phyloP scores from a whole-genome alignment of 1,140 invertebrate genomes.

The Penaeus vannamei region DNA sequence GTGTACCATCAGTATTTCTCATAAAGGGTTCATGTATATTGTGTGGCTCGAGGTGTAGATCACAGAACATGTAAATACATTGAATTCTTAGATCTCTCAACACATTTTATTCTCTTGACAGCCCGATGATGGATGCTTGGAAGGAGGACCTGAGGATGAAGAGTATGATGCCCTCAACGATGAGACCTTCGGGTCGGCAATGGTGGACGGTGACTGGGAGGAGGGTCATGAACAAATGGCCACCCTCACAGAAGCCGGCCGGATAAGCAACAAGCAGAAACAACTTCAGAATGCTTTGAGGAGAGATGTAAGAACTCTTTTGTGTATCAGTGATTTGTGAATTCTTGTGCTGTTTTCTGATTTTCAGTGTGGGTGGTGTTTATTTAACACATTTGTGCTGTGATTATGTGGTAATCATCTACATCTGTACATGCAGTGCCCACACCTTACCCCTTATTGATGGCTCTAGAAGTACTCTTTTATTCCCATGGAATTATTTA shows the following conservation, averaged over 20 bases:
- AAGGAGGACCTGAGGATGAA: slow-evolving; percentile 78
- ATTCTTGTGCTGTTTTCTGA: background rate
- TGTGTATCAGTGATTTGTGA: background rate
- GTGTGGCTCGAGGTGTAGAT: too few relatives aligned
- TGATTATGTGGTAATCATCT: background rate
- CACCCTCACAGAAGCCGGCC: slow-evolving; percentile 57
- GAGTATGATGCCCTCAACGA: slow-evolving; percentile 92
- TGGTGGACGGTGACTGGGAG: slow-evolving; percentile 81
- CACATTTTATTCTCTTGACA: background rate
- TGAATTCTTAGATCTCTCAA: background rate
- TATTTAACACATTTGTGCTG: background rate
- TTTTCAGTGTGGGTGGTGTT: background rate
- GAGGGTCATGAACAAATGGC: slow-evolving; percentile 80
- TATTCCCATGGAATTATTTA: too few relatives aligned
- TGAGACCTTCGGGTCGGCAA: slow-evolving; percentile 88
- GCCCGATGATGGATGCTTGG: slow-evolving; percentile 59
- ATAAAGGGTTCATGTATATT: too few relatives aligned
- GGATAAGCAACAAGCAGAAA: slow-evolving; percentile 16
- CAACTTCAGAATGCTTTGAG: slow-evolving; percentile 1
- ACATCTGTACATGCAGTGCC: too few relatives aligned
- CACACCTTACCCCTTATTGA: too few relatives aligned
- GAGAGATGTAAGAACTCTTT: background rate
- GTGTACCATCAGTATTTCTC: too few relatives aligned
- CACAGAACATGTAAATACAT: background rate
- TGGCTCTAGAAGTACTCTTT: too few relatives aligned